Conservation (phyloP, 2,888 invertebrate genomes). For the Tinea trinotella region DNA sequence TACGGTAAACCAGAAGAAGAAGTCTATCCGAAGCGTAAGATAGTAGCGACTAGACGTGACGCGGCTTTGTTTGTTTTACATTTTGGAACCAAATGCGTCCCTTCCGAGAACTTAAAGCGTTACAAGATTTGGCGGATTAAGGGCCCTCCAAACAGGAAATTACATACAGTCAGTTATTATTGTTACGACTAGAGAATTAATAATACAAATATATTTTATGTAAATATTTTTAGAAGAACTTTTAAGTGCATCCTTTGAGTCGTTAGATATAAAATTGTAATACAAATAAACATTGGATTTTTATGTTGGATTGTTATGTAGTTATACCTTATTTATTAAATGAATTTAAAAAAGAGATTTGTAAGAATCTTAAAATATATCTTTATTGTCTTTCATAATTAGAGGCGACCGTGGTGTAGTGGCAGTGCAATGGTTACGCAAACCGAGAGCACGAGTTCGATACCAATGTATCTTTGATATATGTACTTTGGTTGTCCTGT, state of each 20-base stretch:
- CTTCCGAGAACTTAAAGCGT: constrained; percentile 42
- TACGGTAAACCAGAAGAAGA: constrained; percentile 33
- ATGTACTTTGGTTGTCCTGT: too few species aligned
- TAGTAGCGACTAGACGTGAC: constrained; percentile 59
- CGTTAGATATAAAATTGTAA: neutral
- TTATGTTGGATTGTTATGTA: too few species aligned
- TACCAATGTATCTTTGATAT: too few species aligned
- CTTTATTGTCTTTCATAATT: too few species aligned
- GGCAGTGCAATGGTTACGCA: too few species aligned
- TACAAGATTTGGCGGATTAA: constrained; percentile 15
- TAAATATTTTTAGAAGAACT: neutral
- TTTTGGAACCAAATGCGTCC: constrained; percentile 23
- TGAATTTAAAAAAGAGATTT: too few species aligned
- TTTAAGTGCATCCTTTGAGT: neutral
- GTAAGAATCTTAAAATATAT: too few species aligned
- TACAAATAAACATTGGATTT: neutral
- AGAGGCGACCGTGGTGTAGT: too few species aligned
- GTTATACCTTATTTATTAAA: too few species aligned
- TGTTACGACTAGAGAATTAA: constrained; percentile 11
- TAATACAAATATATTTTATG: constrained; percentile 3
- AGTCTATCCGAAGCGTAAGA: constrained; percentile 42
- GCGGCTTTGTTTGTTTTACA: constrained; percentile 59
- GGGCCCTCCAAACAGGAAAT: constrained; percentile 15
- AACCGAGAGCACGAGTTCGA: too few species aligned
- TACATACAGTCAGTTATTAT: constrained; percentile 19